Evolutionary conservation across 1,140 invertebrate species (phyloP), one percentile per base, ranked within the genome.

Genomic region (Leucophenga varia): DNA sequence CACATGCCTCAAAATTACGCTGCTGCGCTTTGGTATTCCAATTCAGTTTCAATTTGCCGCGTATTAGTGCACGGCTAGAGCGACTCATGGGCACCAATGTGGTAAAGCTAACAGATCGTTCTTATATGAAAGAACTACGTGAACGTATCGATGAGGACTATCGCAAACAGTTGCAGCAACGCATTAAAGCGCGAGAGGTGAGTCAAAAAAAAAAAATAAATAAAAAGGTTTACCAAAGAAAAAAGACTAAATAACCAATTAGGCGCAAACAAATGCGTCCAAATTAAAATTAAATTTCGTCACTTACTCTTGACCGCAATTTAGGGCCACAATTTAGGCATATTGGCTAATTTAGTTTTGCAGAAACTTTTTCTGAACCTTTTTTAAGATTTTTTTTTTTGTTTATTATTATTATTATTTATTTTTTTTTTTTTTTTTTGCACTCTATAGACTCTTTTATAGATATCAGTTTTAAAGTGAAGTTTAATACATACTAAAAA

Each of bases 71-170:
- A 12, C 73, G 76, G 21, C 56, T 85, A 47, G 82, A 85, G 65
- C 77, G 79, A 55, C 69, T 85, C 13, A 85, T 85, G 82, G 82
- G 82, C 39, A 82, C 77, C 43, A 84, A 82, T 68, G 74, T 83
- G 31, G 82, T 85, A 2, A 78, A 80, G 47, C 61, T 86, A 34
- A 84, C 82, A 8, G 84, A 86, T 60, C 71, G 81, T 28, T 78
- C 79, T 46, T 85, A 83, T 65, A 86, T 86, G 84, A 74, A 78
- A 48, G 76, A 79, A 46, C 64, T 86, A 3, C 78, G 82, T 45
- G 57, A 76, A 17, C 77, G 78, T 28, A 80, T 85, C 22, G 67
- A 78, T 39, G 78, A 84, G 55, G 81, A 82, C 49, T 81, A 84
- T 71, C 78, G 79, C 43, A 75, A 76, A 25, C 74, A 76, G 39